Evolutionary conservation across 2,888 invertebrate genomes (phyloP).

Genomic region (Tachina grossa): DNA sequence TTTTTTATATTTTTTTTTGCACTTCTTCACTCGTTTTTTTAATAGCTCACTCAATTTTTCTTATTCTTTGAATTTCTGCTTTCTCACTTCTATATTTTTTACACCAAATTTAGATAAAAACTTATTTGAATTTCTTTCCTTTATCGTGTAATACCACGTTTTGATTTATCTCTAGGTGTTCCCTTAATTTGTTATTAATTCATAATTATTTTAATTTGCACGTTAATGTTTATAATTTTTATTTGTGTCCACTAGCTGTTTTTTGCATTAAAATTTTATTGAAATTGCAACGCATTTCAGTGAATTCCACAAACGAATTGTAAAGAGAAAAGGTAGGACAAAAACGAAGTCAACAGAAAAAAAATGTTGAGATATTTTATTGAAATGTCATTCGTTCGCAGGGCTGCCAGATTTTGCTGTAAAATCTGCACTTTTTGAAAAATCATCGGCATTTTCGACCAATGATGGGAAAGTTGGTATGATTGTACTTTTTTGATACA

Average conservation of each 20-base stretch:
- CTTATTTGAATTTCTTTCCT: constrained; percentile 37
- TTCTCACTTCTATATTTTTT: constrained; percentile 54
- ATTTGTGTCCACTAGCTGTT: constrained; percentile 10
- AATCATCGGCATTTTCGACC: too few species aligned
- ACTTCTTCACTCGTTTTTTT: constrained; percentile 28
- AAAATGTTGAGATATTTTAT: constrained; percentile 52
- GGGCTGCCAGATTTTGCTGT: too few species aligned
- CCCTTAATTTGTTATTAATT: constrained; percentile 11
- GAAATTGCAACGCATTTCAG: constrained; percentile 70
- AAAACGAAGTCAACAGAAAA: constrained; percentile 59
- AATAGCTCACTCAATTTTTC: constrained; percentile 50
- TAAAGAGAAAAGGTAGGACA: constrained; percentile 53
- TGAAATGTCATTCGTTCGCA: constrained; percentile 56
- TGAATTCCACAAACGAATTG: constrained; percentile 67
- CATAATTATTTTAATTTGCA: constrained; percentile 10
- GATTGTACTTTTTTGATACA: too few species aligned
- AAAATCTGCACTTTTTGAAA: too few species aligned
- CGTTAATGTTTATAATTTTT: constrained; percentile 34
- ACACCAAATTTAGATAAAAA: constrained; percentile 58
- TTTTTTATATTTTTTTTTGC: constrained; percentile 34
- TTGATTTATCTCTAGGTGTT: constrained; percentile 24
- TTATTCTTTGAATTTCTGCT: constrained; percentile 47
- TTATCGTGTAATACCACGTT: constrained; percentile 58
- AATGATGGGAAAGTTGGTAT: too few species aligned
- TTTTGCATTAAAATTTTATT: constrained; percentile 68